These are phyloP conservation scores for Epizoanthus stellaris DNA, from an alignment of 92 coral and sea anemone species.

Conservation along the genomic window DNA sequence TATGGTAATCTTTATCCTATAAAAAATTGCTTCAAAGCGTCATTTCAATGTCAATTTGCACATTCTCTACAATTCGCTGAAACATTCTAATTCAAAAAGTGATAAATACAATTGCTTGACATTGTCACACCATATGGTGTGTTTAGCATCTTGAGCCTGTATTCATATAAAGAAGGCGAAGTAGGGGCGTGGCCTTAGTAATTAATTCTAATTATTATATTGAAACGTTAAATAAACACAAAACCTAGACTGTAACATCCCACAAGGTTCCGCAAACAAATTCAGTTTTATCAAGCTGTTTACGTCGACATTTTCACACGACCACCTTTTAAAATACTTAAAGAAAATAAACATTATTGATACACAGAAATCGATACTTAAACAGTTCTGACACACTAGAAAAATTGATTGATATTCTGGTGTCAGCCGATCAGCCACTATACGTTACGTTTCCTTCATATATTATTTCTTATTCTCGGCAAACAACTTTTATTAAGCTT, in stretches of 20 bases:
- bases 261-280: slow-evolving; percentile 10
- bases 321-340: background rate
- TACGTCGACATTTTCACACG: slow-evolving; percentile 30
- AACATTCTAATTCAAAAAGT: background rate
- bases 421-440: too few species aligned
- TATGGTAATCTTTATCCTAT: too few species aligned
- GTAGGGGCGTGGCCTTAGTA: slow-evolving; percentile 31
- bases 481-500: background rate
- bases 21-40: too few species aligned
- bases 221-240: slow-evolving; percentile 46
- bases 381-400: background rate
- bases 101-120: slow-evolving; percentile 6
- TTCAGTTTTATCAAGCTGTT: background rate
- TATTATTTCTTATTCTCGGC: too few species aligned
- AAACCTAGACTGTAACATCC: slow-evolving; percentile 3
- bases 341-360: background rate
- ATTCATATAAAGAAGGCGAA: slow-evolving; percentile 15
- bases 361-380: background rate
- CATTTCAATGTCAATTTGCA: background rate
- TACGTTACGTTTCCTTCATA: too few species aligned
- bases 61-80: background rate
- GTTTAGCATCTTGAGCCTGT: slow-evolving; percentile 14
- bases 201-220: slow-evolving; percentile 38
- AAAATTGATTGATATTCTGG: too few species aligned
- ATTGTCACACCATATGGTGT: slow-evolving; percentile 3